These are phyloP conservation scores for Cephus rjabovi DNA, from an alignment of 2,888 invertebrate genomes.

Conservation along the genomic window DNA sequence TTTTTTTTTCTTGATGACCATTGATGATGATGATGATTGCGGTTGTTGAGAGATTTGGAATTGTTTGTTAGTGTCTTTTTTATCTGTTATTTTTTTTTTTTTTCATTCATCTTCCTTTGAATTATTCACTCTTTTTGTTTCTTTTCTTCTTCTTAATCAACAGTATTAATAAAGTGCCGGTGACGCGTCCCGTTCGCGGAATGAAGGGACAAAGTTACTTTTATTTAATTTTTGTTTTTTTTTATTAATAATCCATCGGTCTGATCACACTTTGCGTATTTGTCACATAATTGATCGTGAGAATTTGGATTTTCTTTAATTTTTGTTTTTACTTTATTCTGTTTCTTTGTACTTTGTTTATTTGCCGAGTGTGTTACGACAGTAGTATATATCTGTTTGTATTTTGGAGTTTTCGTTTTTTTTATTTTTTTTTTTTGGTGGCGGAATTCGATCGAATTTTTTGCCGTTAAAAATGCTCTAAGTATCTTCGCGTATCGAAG, in stretches of 20 bases:
- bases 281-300: background rate
- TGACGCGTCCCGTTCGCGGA: background rate
- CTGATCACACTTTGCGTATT: background rate
- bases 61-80: constrained; percentile 59
- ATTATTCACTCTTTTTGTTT: constrained; percentile 38
- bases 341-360: constrained; percentile 11
- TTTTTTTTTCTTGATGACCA: constrained; percentile 47
- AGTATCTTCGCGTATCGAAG: constrained; percentile 1
- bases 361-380: constrained; percentile 23
- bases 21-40: constrained; percentile 60
- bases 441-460: constrained; percentile 29
- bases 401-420: constrained; percentile 1
- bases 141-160: constrained; percentile 10
- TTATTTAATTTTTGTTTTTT: background rate
- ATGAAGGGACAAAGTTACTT: background rate
- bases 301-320: constrained; percentile 22
- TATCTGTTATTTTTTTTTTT: constrained; percentile 35
- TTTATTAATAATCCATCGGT: background rate
- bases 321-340: constrained; percentile 40
- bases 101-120: constrained; percentile 26
- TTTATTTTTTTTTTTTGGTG: constrained; percentile 31
- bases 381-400: constrained; percentile 20
- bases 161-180: background rate
- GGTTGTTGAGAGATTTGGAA: constrained; percentile 62
- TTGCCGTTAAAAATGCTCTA: background rate